Conservation (phyloP, 2,113 vertebrate species). For the Megaceryle maxima region DNA sequence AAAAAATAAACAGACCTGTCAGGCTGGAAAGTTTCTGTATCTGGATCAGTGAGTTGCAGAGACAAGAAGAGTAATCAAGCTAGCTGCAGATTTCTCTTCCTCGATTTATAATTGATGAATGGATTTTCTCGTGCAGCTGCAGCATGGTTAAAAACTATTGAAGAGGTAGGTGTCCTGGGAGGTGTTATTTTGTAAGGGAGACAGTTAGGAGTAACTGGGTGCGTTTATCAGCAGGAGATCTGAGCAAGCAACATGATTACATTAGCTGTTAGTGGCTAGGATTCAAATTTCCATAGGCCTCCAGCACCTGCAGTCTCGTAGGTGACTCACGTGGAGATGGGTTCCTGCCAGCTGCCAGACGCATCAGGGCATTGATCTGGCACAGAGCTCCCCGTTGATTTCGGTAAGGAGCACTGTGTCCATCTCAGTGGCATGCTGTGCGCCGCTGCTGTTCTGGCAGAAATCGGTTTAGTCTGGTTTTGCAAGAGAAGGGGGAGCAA, state of each 20-base stretch:
- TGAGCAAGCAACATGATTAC: slow-evolving; percentile 48
- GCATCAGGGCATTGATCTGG: not conserved
- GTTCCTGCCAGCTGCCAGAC: not conserved
- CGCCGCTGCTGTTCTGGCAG: not conserved
- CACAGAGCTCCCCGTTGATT: not conserved
- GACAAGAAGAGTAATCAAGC: not conserved
- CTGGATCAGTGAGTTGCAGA: not conserved
- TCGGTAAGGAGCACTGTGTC: not conserved
- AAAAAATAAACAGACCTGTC: not conserved
- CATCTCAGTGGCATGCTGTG: rapidly evolving
- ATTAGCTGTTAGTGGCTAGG: slow-evolving; percentile 52
- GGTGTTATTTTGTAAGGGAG: slow-evolving; percentile 51
- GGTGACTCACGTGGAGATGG: slow-evolving; percentile 23
- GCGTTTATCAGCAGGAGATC: slow-evolving; percentile 56
- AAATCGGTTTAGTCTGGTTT: not conserved
- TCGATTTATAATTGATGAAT: slow-evolving; percentile 68
- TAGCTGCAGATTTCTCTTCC: slow-evolving; percentile 21
- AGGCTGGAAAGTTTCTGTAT: slow-evolving; percentile 6
- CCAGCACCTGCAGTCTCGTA: not conserved
- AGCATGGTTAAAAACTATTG: slow-evolving; percentile 17
- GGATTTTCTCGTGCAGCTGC: slow-evolving; percentile 46
- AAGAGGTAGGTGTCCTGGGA: slow-evolving; percentile 39
- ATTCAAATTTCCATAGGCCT: slow-evolving; percentile 60
- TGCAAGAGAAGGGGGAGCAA: not conserved
- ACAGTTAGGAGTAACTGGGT: slow-evolving; percentile 53